Percentiles rank a stretch among this genome's conserved stretches.
phyloP scores from a whole-genome alignment of 2,797 vertebrate genomes.

The Crax fasciolata region DNA sequence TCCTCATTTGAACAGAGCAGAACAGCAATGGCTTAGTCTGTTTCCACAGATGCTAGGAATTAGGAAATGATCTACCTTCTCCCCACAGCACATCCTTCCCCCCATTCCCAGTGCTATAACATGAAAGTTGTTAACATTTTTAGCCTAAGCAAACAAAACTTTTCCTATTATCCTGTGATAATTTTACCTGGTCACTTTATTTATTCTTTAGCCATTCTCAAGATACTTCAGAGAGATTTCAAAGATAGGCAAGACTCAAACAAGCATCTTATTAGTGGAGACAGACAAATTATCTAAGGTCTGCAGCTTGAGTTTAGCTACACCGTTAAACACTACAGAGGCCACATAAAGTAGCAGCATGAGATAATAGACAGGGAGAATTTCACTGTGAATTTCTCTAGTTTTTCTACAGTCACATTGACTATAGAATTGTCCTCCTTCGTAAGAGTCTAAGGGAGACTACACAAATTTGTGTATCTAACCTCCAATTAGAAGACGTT shows the following conservation, averaged over 20 bases:
- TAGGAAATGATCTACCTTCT: conserved; percentile 5
- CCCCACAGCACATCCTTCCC: neutral
- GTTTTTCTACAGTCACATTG: accelerated
- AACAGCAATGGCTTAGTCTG: neutral
- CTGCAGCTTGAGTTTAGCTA: neutral
- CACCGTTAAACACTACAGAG: neutral
- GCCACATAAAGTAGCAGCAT: neutral
- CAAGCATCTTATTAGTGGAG: neutral
- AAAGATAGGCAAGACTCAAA: neutral
- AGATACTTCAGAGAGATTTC: conserved; percentile 32
- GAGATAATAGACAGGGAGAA: neutral
- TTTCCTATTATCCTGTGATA: conserved; percentile 2
- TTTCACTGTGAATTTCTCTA: neutral
- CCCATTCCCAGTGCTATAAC: neutral
- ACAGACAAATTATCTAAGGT: neutral
- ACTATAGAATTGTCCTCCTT: neutral
- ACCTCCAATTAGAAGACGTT: neutral
- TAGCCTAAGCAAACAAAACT: conserved; percentile 44
- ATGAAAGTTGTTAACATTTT: conserved; percentile 27
- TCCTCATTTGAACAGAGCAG: neutral
- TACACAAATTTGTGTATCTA: neutral
- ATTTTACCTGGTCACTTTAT: conserved; percentile 1
- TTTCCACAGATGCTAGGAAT: neutral
- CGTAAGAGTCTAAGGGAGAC: neutral
- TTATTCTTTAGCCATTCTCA: conserved; percentile 18